Evolutionary conservation across 2,797 vertebrate genomes (phyloP), one percentile per base, ranked within the genome.

Genomic region (Podargus strigoides): DNA sequence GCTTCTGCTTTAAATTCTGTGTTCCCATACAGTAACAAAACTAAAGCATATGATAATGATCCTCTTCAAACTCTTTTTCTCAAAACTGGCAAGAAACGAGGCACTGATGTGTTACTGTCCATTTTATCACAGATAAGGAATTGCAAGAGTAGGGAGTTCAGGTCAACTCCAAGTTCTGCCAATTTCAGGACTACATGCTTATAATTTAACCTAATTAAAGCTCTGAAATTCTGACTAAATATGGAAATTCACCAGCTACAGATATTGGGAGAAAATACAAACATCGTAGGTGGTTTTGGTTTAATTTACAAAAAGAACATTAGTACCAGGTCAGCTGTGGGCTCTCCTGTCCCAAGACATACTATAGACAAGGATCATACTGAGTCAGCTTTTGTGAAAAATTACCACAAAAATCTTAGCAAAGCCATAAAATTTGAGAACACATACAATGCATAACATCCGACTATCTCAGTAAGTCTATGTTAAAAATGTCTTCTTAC

Each of bases 1-100:
- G 11, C 28, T 89, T 59, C 85, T 94, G 37, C 52, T 83, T 93
- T 94, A 85, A 80, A 83, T 74, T 89, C 69, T 66, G 10, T 64
- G 53, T 94, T 95, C 56, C 46, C 59, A 75, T 32, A 80, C 46
- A 37, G 58, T 82, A 80, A 64, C 46, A 80, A 80, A 83, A 59
- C n/a, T 50, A 92, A 95, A 90, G 30, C 74, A 80, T 34, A 28
- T 49, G 74, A 89, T 46, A 74, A 89, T 34, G 27, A 89, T 89
- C 78, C 66, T 92, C 42, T 63, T 69, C 28, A 80, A 79, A 80
- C 36, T 55, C 58, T 46, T 30, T 66, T 84, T 84, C 74, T 30
- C 52, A 55, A 75, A 67, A 37, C 17, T 39, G 87, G 44, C 18
- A 53, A 87, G 67, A 73, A 75, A 69, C 1, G 1, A 37, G 58